Evolutionary conservation across 2,113 vertebrate species (phyloP).

Genomic region (Octodon degus): DNA sequence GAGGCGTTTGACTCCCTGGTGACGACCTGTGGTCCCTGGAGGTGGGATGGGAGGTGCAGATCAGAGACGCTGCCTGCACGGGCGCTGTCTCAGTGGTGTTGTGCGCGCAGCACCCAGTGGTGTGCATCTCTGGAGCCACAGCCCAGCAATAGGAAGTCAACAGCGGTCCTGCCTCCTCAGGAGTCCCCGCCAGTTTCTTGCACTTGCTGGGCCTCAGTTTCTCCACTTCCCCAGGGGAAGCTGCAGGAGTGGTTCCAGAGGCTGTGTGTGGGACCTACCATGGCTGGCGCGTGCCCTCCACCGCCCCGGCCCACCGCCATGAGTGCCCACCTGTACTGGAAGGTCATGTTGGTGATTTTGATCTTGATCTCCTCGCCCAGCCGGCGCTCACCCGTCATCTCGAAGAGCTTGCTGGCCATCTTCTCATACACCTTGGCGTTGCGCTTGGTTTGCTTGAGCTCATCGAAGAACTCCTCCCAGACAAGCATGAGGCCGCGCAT

Average conservation of each 20-base stretch:
- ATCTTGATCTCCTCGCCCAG: conserved; percentile 99
- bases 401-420: conserved; percentile 97
- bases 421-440: conserved; percentile 99
- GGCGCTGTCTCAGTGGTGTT: rapidly evolving
- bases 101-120: not conserved
- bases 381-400: conserved; percentile 96
- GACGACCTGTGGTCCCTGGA: no score
- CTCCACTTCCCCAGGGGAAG: not conserved
- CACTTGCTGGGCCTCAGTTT: not conserved
- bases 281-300: not conserved
- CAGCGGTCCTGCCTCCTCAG: not conserved
- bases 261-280: not conserved
- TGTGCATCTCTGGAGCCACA: not conserved
- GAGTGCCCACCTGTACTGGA: conserved; percentile 96
- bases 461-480: conserved; percentile 97
- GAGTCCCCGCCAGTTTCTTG: not conserved
- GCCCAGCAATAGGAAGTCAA: not conserved
- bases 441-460: conserved; percentile 97
- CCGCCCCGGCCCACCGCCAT: not conserved
- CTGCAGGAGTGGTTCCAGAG: not conserved
- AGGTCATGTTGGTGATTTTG: conserved; percentile 99
- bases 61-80: rapidly evolving
- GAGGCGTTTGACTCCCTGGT: not conserved
- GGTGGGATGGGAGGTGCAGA: not conserved
- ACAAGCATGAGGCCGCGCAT: conserved; percentile 98